phyloP scores from a whole-genome alignment of 2,797 vertebrate species.

The Mormyrus proboscirostris region DNA sequence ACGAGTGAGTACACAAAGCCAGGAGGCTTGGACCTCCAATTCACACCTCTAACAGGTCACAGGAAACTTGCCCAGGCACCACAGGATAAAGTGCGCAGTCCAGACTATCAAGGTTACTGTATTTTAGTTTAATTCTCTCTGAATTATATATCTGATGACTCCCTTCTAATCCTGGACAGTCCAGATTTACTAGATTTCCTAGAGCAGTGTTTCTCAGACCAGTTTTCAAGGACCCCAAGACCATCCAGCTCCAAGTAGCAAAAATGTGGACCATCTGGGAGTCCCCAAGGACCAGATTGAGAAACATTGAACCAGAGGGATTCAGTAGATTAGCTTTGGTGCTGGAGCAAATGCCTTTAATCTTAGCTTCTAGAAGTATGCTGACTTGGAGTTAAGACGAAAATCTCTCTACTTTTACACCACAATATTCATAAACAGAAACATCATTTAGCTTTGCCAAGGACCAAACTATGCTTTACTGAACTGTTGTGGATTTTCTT shows the following conservation, averaged over 20 bases:
- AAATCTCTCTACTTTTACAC: not conserved
- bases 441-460: not conserved
- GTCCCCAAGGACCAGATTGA: not conserved
- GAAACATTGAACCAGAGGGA: not conserved
- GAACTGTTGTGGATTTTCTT: not conserved
- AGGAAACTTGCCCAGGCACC: not conserved
- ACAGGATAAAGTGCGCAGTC: not conserved
- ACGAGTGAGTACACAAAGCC: slow-evolving; percentile 67
- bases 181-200: not conserved
- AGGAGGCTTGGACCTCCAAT: not conserved
- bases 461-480: not conserved
- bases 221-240: not conserved
- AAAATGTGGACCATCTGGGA: not conserved
- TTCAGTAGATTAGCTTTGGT: not conserved
- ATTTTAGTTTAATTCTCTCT: not conserved
- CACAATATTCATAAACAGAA: not conserved
- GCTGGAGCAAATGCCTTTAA: not conserved
- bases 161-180: not conserved
- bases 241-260: not conserved
- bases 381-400: not conserved
- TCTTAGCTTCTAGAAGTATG: not conserved
- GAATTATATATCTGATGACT: not conserved
- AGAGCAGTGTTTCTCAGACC: not conserved
- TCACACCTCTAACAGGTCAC: not conserved
- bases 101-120: not conserved